These are phyloP conservation scores for Eledone cirrhosa DNA, from an alignment of 2,888 invertebrate genomes.

Conservation along the genomic window DNA sequence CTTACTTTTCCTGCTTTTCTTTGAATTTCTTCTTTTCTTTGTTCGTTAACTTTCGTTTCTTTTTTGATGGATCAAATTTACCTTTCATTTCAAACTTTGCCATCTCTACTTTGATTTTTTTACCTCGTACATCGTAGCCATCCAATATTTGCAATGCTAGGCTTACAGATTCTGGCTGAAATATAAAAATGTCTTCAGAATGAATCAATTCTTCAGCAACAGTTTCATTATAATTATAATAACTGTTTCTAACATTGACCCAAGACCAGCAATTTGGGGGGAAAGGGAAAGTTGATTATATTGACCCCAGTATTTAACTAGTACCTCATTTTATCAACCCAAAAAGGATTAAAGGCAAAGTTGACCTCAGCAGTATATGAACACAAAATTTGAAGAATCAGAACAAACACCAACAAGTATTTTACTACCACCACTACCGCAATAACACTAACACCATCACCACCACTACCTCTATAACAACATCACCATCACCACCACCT, in stretches of 20 bases:
- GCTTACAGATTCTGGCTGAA: slow-evolving; percentile 88
- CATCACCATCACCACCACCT: too few species aligned
- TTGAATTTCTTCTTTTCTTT: slow-evolving; percentile 82
- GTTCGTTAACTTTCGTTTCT: slow-evolving; percentile 83
- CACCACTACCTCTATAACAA: too few species aligned
- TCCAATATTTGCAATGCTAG: slow-evolving; percentile 91
- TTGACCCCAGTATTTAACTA: too few species aligned
- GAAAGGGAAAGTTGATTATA: too few species aligned
- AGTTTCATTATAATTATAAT: too few species aligned
- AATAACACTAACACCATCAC: too few species aligned
- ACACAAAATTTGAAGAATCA: too few species aligned
- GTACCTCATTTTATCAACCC: too few species aligned
- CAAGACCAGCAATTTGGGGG: too few species aligned
- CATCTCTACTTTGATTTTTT: slow-evolving; percentile 85
- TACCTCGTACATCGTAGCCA: slow-evolving; percentile 81
- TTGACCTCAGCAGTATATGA: too few species aligned
- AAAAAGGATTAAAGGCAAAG: too few species aligned
- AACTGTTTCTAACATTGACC: too few species aligned
- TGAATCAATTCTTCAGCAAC: background rate
- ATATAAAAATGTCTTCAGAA: slow-evolving; percentile 32
- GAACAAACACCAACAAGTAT: background rate
- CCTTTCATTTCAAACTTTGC: slow-evolving; percentile 96
- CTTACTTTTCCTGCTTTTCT: slow-evolving; percentile 88
- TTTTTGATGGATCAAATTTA: slow-evolving; percentile 84
- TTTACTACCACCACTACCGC: background rate